Evolutionary conservation across 2,797 vertebrate species (phyloP), one percentile per base, ranked within the genome.

Genomic region (Acrossocheilus wenchowensis): DNA sequence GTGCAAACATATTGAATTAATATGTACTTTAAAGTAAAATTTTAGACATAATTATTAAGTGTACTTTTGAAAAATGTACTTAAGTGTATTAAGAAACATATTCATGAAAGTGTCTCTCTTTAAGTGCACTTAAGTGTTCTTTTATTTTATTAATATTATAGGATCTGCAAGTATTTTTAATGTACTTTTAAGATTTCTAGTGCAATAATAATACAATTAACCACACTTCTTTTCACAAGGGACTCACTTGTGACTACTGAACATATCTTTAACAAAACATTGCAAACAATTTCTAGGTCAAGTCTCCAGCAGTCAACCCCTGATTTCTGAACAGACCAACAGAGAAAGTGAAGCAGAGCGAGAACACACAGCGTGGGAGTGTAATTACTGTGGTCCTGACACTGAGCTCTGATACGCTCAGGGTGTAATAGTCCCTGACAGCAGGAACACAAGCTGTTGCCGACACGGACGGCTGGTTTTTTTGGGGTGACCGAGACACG

Each of bases 331-430:
- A 30, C 10, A 54, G 26, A 34, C 62, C n/a, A 34, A 43, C 60
- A 48, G 71, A 64, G 52, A 75, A 75, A 66, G 57, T 50, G 72
- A 34, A 36, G 30, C 11, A 23, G 82, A 83, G n/a, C 26, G 45
- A 60, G 77, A 78, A 78, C 77, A 78, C 77, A 78, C 77, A 62
- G 77, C 6, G 52, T 60, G 77, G 54, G 54, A 79, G 36, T 62
- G 54, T 79, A 79, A 79, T 79, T 79, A 79, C 54, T 79, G 77
- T 79, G 52, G 39, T 62, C 54, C 4, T 62, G 54, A 79, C 54
- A 62, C 54, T 79, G 23, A 62, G 77, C 77, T 62, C 54, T 79
- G 54, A 79, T 43, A 79, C 39, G 54, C 77, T 60, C 54, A 10
- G 36, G 54, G 39, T 79, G 36, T 79, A 79, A 79, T 10, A 43